phyloP scores from a whole-genome alignment of 2,113 vertebrate species.

The Antennarius striatus region DNA sequence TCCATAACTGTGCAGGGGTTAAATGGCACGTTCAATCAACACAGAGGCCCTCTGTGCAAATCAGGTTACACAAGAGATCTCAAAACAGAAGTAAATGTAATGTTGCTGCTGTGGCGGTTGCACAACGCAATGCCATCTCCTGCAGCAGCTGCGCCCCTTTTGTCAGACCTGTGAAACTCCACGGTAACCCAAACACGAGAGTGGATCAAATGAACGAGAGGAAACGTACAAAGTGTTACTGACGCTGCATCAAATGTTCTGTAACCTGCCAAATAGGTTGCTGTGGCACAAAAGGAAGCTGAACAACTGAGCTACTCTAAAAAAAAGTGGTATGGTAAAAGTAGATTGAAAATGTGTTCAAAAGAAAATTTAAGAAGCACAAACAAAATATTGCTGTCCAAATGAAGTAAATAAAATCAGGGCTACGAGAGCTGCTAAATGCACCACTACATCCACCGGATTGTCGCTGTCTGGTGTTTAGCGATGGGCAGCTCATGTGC shows the following conservation, averaged over 20 bases:
- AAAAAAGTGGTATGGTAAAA: not conserved
- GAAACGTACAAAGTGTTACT: not conserved
- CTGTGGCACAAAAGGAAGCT: not conserved
- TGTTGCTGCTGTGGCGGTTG: conserved; percentile 34
- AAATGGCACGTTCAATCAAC: conserved; percentile 30
- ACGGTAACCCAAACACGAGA: not conserved
- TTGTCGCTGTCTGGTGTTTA: too few relatives aligned
- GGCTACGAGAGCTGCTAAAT: too few relatives aligned
- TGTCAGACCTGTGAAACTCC: conserved; percentile 31
- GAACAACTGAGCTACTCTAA: not conserved
- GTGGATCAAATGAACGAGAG: conserved; percentile 6
- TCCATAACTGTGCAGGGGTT: conserved; percentile 42
- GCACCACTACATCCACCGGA: too few relatives aligned
- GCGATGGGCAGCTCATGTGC: too few relatives aligned
- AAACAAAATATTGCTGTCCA: too few relatives aligned
- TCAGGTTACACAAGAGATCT: conserved; percentile 46
- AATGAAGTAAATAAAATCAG: too few relatives aligned
- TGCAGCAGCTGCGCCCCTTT: conserved; percentile 31
- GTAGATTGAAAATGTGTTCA: too few relatives aligned
- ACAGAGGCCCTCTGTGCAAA: conserved; percentile 41
- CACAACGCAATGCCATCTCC: conserved; percentile 46
- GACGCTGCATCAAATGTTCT: not conserved
- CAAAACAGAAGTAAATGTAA: conserved; percentile 50
- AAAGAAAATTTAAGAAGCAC: too few relatives aligned
- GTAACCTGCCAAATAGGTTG: not conserved